Base-by-base conservation (phyloP, 2,797 vertebrate species). In the Pyrrhura leucotis region DNA sequence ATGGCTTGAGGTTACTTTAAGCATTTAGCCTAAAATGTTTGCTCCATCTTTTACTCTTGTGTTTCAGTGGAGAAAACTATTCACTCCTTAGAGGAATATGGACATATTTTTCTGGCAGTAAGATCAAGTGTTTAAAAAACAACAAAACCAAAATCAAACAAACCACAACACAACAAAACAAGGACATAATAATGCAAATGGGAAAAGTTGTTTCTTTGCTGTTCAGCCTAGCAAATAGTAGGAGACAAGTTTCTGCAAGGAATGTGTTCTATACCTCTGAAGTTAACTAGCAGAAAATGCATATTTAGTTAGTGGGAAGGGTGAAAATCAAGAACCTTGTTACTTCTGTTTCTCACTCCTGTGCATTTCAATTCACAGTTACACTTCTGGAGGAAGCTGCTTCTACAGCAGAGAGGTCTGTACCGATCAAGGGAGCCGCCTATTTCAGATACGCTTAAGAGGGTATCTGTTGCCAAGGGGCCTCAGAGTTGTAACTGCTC, bases 231-330 rank as follows among this genome's bases (percentile, higher is more conserved):
- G 69, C 35, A 66, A 96, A 92, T 81, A 77, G 42, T 33, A 69
- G 31, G 77, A 89, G 88, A 94, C 63, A 96, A 93, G 93, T 87
- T 94, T 92, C 23, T 58, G 54, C 59, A 94, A 83, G 76, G 54
- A 97, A 94, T 50, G 50, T 23, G 5, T 71, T 94, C 89, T 80
- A 81, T 78, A 93, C 74, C 83, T 96, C 95, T 93, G 94, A 95
- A 96, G 82, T 95, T 97, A 97, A 98, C 98, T 97, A 97, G 94
- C 81, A 95, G 85, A 90, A 97, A 97, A 96, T 74, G 85, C 86
- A 85, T 94, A 96, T 97, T 95, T 97, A 97, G 96, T 97, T 96
- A 97, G 95, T 86, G 95, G 56, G 82, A 96, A 85, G 92, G 65
- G 81, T 96, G 90, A 92, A 92, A 97, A 96, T 96, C 90, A 93